phyloP scores from a whole-genome alignment of 1,140 invertebrate genomes.

The Neodiprion lecontei region DNA sequence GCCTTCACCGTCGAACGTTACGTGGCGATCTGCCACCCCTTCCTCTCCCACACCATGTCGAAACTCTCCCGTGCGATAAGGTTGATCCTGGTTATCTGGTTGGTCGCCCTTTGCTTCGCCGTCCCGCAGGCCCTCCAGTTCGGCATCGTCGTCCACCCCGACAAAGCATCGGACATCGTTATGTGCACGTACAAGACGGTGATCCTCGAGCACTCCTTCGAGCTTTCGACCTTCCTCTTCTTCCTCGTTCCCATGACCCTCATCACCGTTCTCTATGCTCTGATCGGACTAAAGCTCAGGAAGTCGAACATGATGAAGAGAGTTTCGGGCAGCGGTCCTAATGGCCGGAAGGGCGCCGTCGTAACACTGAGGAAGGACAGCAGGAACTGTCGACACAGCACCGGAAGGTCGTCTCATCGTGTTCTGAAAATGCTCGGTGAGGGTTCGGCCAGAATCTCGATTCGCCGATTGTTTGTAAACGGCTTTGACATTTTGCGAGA shows the following conservation, averaged over 20 bases:
- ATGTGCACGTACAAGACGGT: slow-evolving; percentile 33
- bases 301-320: slow-evolving; percentile 63
- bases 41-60: slow-evolving; percentile 67
- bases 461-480: too few relatives aligned
- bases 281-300: slow-evolving; percentile 57
- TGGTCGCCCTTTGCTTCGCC: slow-evolving; percentile 57
- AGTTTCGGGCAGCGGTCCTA: slow-evolving; percentile 31
- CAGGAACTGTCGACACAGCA: slow-evolving; percentile 28
- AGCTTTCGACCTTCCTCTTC: slow-evolving; percentile 36
- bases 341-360: neutral
- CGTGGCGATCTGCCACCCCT: slow-evolving; percentile 83
- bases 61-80: slow-evolving; percentile 61
- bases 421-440: slow-evolving; percentile 68
- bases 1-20: slow-evolving; percentile 86
- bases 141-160: slow-evolving; percentile 33
- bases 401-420: slow-evolving; percentile 62
- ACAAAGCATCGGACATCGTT: neutral
- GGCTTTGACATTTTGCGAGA: too few relatives aligned
- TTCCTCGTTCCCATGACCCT: slow-evolving; percentile 40
- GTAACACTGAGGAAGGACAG: neutral
- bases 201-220: slow-evolving; percentile 35
- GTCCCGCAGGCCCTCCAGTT: slow-evolving; percentile 59
- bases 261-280: slow-evolving; percentile 50
- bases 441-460: slow-evolving; percentile 29
- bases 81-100: slow-evolving; percentile 63